phyloP scores from a whole-genome alignment of 2,888 invertebrate species.

The Clitarchus hookeri region DNA sequence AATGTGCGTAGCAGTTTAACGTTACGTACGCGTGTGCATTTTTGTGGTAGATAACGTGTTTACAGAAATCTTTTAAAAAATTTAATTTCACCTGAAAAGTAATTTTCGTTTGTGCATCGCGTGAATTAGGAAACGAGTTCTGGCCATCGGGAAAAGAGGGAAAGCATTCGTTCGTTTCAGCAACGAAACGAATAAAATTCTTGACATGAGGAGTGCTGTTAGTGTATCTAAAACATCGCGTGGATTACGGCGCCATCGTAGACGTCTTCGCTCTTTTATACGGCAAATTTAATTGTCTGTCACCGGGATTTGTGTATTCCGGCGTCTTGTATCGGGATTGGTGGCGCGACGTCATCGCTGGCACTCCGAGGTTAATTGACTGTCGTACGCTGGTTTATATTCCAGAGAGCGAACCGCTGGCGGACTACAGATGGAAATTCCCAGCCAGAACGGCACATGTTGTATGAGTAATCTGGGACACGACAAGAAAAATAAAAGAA shows the following conservation, averaged over 20 bases:
- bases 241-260: not conserved
- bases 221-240: not conserved
- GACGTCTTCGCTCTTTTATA: not conserved
- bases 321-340: not conserved
- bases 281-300: not conserved
- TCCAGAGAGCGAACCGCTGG: not conserved
- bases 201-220: too few relatives aligned
- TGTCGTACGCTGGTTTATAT: not conserved
- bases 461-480: slow-evolving; percentile 14
- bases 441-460: not conserved
- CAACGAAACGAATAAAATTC: too few relatives aligned
- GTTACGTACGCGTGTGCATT: too few relatives aligned
- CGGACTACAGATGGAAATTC: not conserved
- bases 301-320: not conserved
- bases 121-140: too few relatives aligned
- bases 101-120: too few relatives aligned
- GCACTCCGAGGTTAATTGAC: not conserved
- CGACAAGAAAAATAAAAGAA: slow-evolving; percentile 25
- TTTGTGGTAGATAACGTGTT: too few relatives aligned
- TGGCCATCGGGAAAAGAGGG: too few relatives aligned
- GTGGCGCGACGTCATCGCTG: not conserved
- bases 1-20: too few relatives aligned
- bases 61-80: too few relatives aligned
- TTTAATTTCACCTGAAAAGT: too few relatives aligned
- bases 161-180: too few relatives aligned